Evolutionary conservation across 2,113 vertebrate species (phyloP).

Genomic region (Perca fluviatilis): DNA sequence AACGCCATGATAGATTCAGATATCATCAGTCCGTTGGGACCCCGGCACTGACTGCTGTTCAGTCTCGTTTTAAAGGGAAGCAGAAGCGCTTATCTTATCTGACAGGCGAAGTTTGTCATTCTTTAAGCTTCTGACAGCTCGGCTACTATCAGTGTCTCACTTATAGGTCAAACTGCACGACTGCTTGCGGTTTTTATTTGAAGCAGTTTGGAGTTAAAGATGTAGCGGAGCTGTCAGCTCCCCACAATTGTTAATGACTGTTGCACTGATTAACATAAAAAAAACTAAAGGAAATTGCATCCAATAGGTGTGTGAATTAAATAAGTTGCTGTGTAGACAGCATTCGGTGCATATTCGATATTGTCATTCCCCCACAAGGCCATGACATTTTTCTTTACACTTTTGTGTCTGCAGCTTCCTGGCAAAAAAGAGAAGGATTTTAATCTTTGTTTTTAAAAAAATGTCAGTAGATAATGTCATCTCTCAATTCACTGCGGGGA

Average conservation of each 20-base stretch:
- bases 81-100: not conserved
- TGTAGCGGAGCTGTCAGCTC: too few species aligned
- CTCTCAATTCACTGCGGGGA: slow-evolving; percentile 1
- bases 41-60: not conserved
- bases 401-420: not conserved
- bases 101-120: not conserved
- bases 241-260: not conserved
- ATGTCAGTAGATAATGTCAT: slow-evolving; percentile 26
- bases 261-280: not conserved
- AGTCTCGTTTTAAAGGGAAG: slow-evolving; percentile 13
- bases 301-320: not conserved
- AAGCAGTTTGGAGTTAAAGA: not conserved
- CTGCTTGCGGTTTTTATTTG: not conserved
- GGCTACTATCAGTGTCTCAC: not conserved
- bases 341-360: not conserved
- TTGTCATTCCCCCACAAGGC: not conserved
- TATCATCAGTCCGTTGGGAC: not conserved
- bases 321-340: not conserved
- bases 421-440: too few species aligned
- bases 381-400: not conserved
- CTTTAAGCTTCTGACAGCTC: slow-evolving; percentile 2
- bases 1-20: slow-evolving; percentile 3
- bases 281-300: not conserved
- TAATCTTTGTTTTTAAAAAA: too few species aligned
- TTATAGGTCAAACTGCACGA: not conserved